Percentiles rank a stretch among this genome's conserved stretches.
phyloP scores from a whole-genome alignment of 2,888 invertebrate species.

The Cordilura impudica region DNA sequence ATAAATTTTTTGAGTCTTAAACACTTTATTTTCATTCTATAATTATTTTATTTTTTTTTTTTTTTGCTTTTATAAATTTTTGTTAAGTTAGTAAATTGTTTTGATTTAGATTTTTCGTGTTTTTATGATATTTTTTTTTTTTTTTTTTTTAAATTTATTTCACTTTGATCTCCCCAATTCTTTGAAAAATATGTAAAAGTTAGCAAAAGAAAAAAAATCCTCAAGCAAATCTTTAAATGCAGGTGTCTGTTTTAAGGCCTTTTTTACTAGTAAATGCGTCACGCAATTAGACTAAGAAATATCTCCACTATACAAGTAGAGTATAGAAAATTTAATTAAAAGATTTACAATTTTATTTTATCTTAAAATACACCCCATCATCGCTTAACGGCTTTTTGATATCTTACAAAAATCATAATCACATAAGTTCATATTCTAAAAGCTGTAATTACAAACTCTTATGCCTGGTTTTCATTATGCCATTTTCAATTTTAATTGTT shows the following conservation, averaged over 20 bases:
- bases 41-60: too few relatives aligned
- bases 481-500: too few relatives aligned
- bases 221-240: slow-evolving; percentile 15
- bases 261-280: slow-evolving; percentile 23
- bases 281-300: slow-evolving; percentile 10
- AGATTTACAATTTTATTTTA: too few relatives aligned
- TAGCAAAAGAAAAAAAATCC: not conserved
- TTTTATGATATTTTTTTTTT: not conserved
- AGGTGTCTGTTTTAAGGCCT: slow-evolving; percentile 40
- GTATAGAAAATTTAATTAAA: slow-evolving; percentile 17
- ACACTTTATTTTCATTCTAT: too few relatives aligned
- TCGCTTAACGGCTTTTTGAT: too few relatives aligned
- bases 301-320: not conserved
- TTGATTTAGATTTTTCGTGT: not conserved
- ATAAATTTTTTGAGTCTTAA: not conserved
- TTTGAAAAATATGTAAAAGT: not conserved
- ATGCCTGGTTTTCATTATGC: too few relatives aligned
- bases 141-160: not conserved
- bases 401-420: too few relatives aligned
- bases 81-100: not conserved
- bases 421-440: too few relatives aligned
- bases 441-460: too few relatives aligned
- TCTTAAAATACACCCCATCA: too few relatives aligned
- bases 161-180: not conserved
- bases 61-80: not conserved